Conservation (phyloP, 2,888 invertebrate genomes). For the Anticlea derivata region DNA sequence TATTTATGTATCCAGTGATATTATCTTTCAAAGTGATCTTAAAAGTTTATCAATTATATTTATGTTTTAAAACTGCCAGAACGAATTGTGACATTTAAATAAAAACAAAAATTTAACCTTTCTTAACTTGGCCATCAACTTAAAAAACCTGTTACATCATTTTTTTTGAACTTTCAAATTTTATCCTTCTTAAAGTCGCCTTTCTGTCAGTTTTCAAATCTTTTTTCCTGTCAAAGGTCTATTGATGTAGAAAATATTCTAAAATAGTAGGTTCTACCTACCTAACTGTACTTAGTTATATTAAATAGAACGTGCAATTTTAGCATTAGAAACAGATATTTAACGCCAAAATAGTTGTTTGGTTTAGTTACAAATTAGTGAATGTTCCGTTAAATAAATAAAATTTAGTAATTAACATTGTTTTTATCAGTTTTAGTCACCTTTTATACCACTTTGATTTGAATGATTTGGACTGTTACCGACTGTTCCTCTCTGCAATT, state of each 20-base stretch:
- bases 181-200: not conserved
- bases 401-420: constrained; percentile 43
- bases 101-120: too few relatives aligned
- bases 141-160: too few relatives aligned
- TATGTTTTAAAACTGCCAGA: constrained; percentile 42
- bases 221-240: constrained; percentile 49
- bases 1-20: constrained; percentile 51
- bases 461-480: too few relatives aligned
- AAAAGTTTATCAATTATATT: constrained; percentile 41
- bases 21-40: constrained; percentile 51
- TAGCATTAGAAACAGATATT: constrained; percentile 67
- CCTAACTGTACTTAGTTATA: constrained; percentile 41
- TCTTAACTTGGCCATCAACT: too few relatives aligned
- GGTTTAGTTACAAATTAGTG: constrained; percentile 78
- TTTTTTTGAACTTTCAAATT: too few relatives aligned
- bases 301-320: constrained; percentile 77
- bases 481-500: too few relatives aligned
- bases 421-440: not conserved
- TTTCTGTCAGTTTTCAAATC: constrained; percentile 31
- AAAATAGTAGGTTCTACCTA: constrained; percentile 37
- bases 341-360: constrained; percentile 73
- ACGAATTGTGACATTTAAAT: constrained; percentile 3
- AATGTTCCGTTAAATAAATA: constrained; percentile 76
- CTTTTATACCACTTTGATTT: too few relatives aligned
- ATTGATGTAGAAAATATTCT: constrained; percentile 40